These are phyloP conservation scores for Bufo gargarizans DNA, from an alignment of 2,113 vertebrate species.

Conservation along the genomic window DNA sequence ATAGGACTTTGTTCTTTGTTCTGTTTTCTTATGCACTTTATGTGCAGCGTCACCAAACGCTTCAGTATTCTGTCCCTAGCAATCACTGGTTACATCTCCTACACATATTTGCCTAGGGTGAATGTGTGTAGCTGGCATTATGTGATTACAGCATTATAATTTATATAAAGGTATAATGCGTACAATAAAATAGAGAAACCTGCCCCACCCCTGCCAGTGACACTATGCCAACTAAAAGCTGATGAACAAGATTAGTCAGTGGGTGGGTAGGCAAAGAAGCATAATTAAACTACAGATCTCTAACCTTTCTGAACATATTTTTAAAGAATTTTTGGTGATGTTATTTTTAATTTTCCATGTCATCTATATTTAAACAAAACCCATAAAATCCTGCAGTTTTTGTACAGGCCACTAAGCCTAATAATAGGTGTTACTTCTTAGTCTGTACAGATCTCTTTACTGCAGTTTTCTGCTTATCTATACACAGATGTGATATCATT, in stretches of 20 bases:
- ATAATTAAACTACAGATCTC: not conserved
- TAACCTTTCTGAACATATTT: not conserved
- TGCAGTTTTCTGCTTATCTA: too few species aligned
- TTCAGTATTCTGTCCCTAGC: not conserved
- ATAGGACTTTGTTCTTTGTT: not conserved
- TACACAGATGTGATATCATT: too few species aligned
- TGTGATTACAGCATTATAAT: not conserved
- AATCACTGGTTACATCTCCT: not conserved
- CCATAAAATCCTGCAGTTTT: not conserved
- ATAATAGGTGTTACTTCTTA: too few species aligned
- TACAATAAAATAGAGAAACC: not conserved
- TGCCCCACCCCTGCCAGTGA: not conserved
- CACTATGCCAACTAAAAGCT: conserved; percentile 4
- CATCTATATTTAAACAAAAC: too few species aligned
- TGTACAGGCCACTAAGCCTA: too few species aligned
- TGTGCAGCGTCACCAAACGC: not conserved
- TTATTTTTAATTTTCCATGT: too few species aligned
- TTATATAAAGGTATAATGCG: not conserved
- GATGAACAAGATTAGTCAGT: conserved; percentile 10
- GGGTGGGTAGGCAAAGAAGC: not conserved
- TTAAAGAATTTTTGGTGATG: too few species aligned
- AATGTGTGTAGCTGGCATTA: not conserved
- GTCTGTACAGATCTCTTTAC: too few species aligned
- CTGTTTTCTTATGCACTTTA: not conserved
- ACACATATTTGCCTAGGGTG: not conserved